A percentile compares a stretch with the other conserved stretches of the same genome.
These are phyloP conservation scores for Opisthocomus hoazin DNA, from an alignment of 2,113 vertebrate species.

Conservation along the genomic window DNA sequence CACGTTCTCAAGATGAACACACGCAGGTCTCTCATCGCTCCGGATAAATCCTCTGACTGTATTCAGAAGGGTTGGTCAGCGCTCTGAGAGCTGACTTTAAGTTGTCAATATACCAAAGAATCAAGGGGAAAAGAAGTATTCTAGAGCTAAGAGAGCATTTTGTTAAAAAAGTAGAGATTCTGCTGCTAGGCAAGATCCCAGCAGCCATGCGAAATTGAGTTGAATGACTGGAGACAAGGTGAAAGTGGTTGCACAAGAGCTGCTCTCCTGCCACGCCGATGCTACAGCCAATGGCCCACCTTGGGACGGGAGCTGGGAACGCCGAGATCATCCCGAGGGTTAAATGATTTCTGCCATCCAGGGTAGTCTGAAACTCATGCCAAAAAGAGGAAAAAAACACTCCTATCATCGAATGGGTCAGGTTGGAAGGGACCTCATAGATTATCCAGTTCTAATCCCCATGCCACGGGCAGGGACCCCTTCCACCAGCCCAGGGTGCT, in stretches of 20 bases:
- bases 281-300: background rate
- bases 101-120: background rate
- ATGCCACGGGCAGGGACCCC: too few species aligned
- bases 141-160: background rate
- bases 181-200: background rate
- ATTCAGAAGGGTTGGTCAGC: background rate
- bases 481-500: too few species aligned
- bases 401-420: too few species aligned
- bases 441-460: too few species aligned
- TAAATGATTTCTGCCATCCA: background rate
- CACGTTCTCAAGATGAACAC: fast-evolving
- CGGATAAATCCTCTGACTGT: background rate
- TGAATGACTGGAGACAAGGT: background rate
- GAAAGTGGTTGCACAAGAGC: background rate
- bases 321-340: background rate
- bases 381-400: fast-evolving
- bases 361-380: fast-evolving
- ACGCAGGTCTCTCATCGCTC: background rate
- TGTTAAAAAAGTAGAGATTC: background rate
- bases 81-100: background rate
- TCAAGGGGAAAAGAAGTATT: background rate
- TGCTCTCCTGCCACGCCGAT: background rate
- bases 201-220: fast-evolving
- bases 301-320: background rate
- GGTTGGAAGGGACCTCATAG: too few species aligned